Percentiles rank a stretch among this genome's conserved stretches.
These are phyloP conservation scores for Micrasema minimum DNA, from an alignment of 1,140 invertebrate genomes.

Conservation along the genomic window DNA sequence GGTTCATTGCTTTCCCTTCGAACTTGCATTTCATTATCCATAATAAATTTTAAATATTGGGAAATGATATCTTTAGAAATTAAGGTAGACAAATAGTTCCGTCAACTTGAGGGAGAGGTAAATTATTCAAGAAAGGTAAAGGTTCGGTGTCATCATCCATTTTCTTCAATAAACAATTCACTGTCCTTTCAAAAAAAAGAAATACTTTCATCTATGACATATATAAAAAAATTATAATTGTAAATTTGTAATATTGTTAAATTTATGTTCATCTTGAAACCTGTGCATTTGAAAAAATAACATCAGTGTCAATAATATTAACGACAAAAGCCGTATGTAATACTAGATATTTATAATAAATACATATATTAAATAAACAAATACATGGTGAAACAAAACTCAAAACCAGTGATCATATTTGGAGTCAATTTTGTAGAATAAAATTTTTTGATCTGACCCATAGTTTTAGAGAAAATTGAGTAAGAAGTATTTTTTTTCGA, in stretches of 20 bases:
- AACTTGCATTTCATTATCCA: slow-evolving; percentile 4
- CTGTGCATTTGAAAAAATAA: too few relatives aligned
- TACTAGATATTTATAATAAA: too few relatives aligned
- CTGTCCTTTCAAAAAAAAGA: slow-evolving; percentile 67
- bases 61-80: slow-evolving; percentile 39
- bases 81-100: slow-evolving; percentile 27
- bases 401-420: neutral
- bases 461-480: too few relatives aligned
- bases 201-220: slow-evolving; percentile 24
- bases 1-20: slow-evolving; percentile 1
- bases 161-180: slow-evolving; percentile 66
- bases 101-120: slow-evolving; percentile 54
- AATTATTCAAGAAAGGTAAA: slow-evolving; percentile 56
- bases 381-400: too few relatives aligned
- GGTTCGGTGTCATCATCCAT: slow-evolving; percentile 62
- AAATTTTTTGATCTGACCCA: too few relatives aligned
- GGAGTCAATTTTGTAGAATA: neutral
- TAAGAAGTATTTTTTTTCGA: too few relatives aligned
- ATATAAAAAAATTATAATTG: too few relatives aligned
- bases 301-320: neutral
- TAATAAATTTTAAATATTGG: slow-evolving; percentile 41
- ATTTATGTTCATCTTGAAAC: too few relatives aligned
- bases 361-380: neutral
- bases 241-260: too few relatives aligned
- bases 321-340: neutral